These are phyloP conservation scores for Spodoptera littoralis DNA, from an alignment of 2,888 invertebrate species.

Conservation along the genomic window DNA sequence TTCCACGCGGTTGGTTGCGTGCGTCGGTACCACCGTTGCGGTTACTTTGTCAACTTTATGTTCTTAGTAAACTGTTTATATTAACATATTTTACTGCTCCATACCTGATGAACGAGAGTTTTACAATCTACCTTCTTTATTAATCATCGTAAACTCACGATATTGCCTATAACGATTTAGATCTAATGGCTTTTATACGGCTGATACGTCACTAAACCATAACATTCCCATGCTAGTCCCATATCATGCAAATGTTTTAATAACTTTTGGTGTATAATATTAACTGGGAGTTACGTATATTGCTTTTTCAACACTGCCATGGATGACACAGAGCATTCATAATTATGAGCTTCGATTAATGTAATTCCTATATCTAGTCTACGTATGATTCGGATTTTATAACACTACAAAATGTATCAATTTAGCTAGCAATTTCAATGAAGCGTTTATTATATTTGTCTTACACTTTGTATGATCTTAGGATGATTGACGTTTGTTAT, in stretches of 20 bases:
- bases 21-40: slow-evolving; percentile 47
- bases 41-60: slow-evolving; percentile 65
- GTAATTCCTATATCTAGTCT: no score
- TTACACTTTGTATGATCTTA: no score
- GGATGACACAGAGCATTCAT: no score
- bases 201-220: slow-evolving; percentile 56
- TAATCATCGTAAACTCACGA: slow-evolving; percentile 58
- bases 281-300: slow-evolving; percentile 23
- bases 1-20: slow-evolving; percentile 57
- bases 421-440: no score
- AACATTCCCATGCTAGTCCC: slow-evolving; percentile 46
- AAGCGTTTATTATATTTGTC: no score
- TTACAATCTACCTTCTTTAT: slow-evolving; percentile 51
- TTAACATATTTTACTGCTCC: slow-evolving; percentile 62
- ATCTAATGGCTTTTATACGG: slow-evolving; percentile 52
- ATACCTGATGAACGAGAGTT: slow-evolving; percentile 56
- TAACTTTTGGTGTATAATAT: slow-evolving; percentile 43
- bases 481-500: no score
- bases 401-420: no score
- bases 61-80: slow-evolving; percentile 62
- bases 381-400: no score
- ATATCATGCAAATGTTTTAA: slow-evolving; percentile 56
- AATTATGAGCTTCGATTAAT: no score
- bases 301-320: slow-evolving; percentile 3
- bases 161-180: slow-evolving; percentile 53